Evolutionary conservation across 2,113 vertebrate genomes (phyloP), one percentile per base, ranked within the genome.

Genomic region (Naja naja): DNA sequence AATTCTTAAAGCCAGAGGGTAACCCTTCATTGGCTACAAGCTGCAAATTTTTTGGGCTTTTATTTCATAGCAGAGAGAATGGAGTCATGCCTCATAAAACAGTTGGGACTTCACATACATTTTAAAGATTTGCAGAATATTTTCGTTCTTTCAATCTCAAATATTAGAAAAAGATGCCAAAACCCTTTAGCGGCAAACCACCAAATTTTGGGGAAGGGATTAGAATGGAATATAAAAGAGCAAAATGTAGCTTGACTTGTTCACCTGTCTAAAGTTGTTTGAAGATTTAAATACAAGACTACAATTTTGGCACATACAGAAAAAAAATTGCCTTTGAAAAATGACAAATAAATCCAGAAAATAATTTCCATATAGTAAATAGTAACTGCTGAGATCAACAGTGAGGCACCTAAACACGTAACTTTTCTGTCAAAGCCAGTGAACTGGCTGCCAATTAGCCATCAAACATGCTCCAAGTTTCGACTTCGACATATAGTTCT

Each of bases 341-440:
- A 0, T 12, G 55, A 45, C 12, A 27, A 88, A 85, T 91, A 91
- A 89, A 60, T 39, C 47, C 74, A 90, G 45, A 10, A 94, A 93
- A 91, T 25, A 47, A 55, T 22, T 14, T 58, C 22, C 56, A 22
- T 20, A 85, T 20, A 91, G 30, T 47, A 91, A 94, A 39, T 1
- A 86, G 86, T 39, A 25, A 47, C 54, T 55, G 43, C 91, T 93
- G 85, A 16, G 93, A 5, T 91, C 87, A 92, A 47, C 92, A 53
- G 47, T 27, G 91, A 25, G 54, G 81, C 90, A 49, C 47, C 12
- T 43, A 39, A 74, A 5, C 69, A 7, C 0, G 2, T 39, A 34
- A 39, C 69, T 20, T 39, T 1, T 34, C 69, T 39, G 14, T 39
- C 12, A 39, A 74, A 74, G n/a, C 5, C 16, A 74, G n/a, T 74